phyloP scores from a whole-genome alignment of 1,140 invertebrate species.

The Theocolax elegans region DNA sequence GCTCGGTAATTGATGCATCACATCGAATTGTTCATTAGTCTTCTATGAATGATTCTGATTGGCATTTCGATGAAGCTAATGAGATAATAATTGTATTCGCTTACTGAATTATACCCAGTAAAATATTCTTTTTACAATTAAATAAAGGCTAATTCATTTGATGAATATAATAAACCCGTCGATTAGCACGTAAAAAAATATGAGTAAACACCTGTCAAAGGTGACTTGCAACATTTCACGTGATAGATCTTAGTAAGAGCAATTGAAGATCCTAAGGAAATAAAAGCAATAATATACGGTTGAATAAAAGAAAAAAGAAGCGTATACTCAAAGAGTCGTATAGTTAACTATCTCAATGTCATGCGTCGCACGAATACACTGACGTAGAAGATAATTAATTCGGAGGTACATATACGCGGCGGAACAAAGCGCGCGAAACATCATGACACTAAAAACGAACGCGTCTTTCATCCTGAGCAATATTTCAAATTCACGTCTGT shows the following conservation, averaged over 20 bases:
- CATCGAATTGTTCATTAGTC: too few species aligned
- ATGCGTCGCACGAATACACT: neutral
- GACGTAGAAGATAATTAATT: conserved; percentile 21
- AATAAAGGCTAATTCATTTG: neutral
- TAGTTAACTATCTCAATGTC: conserved; percentile 5
- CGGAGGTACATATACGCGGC: neutral
- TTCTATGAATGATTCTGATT: too few species aligned
- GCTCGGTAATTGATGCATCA: too few species aligned
- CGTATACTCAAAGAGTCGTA: too few species aligned
- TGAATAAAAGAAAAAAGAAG: too few species aligned
- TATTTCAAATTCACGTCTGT: conserved; percentile 25
- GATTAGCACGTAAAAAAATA: neutral
- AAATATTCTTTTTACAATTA: neutral
- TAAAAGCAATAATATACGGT: neutral
- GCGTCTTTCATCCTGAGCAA: neutral
- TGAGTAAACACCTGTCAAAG: neutral
- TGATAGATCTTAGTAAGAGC: neutral
- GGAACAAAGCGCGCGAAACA: conserved; percentile 3
- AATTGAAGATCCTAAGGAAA: neutral
- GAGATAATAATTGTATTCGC: too few species aligned
- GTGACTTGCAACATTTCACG: neutral
- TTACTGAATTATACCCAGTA: too few species aligned
- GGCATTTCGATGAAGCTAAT: too few species aligned
- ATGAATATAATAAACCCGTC: neutral
- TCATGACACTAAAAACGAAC: conserved; percentile 16